phyloP scores from a whole-genome alignment of 2,797 vertebrate genomes.

The Xyrichtys novacula region DNA sequence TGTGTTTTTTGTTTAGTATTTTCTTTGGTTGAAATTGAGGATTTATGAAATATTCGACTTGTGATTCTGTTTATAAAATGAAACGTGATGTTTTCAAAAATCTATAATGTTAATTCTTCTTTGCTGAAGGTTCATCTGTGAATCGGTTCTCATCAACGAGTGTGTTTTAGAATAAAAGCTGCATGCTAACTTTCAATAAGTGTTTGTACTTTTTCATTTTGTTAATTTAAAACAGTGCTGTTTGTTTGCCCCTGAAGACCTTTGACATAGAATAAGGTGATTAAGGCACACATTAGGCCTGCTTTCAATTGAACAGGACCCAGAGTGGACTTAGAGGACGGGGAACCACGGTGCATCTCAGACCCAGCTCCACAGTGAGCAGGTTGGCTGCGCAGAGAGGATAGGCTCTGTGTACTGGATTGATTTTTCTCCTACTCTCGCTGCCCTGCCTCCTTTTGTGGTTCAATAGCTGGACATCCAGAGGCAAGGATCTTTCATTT shows the following conservation, averaged over 20 bases:
- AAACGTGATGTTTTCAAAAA: neutral
- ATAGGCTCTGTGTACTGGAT: slow-evolving; percentile 88
- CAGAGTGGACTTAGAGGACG: slow-evolving; percentile 39
- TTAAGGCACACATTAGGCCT: slow-evolving; percentile 44
- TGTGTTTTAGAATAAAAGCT: slow-evolving; percentile 24
- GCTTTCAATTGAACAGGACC: slow-evolving; percentile 29
- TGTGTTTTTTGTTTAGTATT: neutral
- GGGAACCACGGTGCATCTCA: slow-evolving; percentile 47
- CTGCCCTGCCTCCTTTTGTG: slow-evolving; percentile 90
- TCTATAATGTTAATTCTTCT: neutral
- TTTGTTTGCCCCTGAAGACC: neutral
- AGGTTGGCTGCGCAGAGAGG: slow-evolving; percentile 75
- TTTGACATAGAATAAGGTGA: slow-evolving; percentile 22
- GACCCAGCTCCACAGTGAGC: slow-evolving; percentile 55
- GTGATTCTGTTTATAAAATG: neutral
- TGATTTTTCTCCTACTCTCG: slow-evolving; percentile 90
- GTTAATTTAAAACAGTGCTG: slow-evolving; percentile 25
- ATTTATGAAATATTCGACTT: neutral
- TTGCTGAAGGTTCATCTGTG: slow-evolving; percentile 1
- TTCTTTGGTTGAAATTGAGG: neutral
- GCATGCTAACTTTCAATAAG: slow-evolving; percentile 5
- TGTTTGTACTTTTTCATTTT: slow-evolving; percentile 28
- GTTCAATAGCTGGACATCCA: slow-evolving; percentile 94
- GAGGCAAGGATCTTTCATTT: slow-evolving; percentile 91
- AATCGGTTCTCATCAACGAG: neutral